Conservation (phyloP, 2,888 invertebrate species). For the Stenichneumon culpator region DNA sequence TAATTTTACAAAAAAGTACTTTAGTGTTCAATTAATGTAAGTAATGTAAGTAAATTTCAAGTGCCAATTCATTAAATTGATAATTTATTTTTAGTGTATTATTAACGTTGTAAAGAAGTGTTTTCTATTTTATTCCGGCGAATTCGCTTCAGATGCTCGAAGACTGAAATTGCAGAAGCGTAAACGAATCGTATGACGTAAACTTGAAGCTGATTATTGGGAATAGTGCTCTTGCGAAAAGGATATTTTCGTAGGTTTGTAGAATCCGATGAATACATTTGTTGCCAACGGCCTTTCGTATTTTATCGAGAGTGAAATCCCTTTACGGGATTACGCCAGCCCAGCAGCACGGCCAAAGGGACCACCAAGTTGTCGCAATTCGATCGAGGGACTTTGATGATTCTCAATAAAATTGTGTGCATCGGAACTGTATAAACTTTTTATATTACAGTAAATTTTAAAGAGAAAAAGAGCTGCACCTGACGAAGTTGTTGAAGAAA, state of each 20-base stretch:
- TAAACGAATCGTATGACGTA: not conserved
- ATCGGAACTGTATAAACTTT: not conserved
- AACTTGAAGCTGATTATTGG: not conserved
- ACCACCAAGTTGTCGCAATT: conserved; percentile 4
- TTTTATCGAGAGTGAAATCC: not conserved
- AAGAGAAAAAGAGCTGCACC: not conserved
- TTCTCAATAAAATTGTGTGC: not conserved
- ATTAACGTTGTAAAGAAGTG: not conserved
- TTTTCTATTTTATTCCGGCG: not conserved
- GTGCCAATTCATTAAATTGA: too few species aligned
- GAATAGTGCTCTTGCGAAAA: not conserved
- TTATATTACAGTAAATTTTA: not conserved
- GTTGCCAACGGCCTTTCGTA: not conserved
- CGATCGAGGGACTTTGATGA: conserved; percentile 3
- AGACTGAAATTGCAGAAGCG: not conserved
- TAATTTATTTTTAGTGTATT: not conserved
- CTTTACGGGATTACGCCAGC: conserved; percentile 7
- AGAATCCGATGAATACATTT: not conserved
- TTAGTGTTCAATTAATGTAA: too few species aligned
- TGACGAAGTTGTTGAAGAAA: too few species aligned
- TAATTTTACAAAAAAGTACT: too few species aligned
- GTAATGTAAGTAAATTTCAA: too few species aligned
- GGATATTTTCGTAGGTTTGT: not conserved
- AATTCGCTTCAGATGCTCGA: not conserved
- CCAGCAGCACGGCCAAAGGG: not conserved